Percentiles rank a stretch among this genome's conserved stretches.
These are phyloP conservation scores for Polymixis flavicincta DNA, from an alignment of 2,888 invertebrate species.

Conservation along the genomic window DNA sequence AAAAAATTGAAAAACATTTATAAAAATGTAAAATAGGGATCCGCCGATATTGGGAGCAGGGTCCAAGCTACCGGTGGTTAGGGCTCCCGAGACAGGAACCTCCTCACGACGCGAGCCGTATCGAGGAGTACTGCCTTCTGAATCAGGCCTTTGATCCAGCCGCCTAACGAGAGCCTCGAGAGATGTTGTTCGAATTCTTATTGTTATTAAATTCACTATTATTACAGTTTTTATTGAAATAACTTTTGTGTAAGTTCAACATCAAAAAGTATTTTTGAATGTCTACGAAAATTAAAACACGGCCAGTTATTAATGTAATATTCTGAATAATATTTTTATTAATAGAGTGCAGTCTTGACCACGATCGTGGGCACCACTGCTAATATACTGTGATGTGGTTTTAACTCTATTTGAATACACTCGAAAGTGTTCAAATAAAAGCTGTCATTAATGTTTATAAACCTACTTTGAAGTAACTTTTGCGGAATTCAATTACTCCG, in stretches of 20 bases:
- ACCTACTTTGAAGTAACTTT: slow-evolving; percentile 42
- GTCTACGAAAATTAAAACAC: not conserved
- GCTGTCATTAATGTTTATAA: slow-evolving; percentile 35
- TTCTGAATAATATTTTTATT: slow-evolving; percentile 16
- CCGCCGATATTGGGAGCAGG: too few species aligned
- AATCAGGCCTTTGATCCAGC: too few species aligned
- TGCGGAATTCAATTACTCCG: slow-evolving; percentile 35
- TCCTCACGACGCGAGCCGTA: too few species aligned
- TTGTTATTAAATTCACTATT: not conserved
- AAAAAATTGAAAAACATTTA: too few species aligned
- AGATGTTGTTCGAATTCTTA: too few species aligned
- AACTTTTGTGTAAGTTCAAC: not conserved
- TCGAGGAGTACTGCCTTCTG: too few species aligned
- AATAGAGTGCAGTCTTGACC: slow-evolving; percentile 12
- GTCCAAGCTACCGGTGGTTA: too few species aligned
- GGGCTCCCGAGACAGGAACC: too few species aligned
- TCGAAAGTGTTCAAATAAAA: slow-evolving; percentile 50
- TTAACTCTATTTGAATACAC: slow-evolving; percentile 36
- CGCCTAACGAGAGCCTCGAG: too few species aligned
- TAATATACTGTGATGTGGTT: slow-evolving; percentile 46
- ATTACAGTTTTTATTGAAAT: slow-evolving; percentile 6
- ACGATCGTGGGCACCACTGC: slow-evolving; percentile 4
- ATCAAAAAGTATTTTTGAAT: not conserved
- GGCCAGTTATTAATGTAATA: not conserved
- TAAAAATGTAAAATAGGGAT: too few species aligned